Conservation (phyloP, 2,797 vertebrate genomes). For the Hydrolagus colliei region DNA sequence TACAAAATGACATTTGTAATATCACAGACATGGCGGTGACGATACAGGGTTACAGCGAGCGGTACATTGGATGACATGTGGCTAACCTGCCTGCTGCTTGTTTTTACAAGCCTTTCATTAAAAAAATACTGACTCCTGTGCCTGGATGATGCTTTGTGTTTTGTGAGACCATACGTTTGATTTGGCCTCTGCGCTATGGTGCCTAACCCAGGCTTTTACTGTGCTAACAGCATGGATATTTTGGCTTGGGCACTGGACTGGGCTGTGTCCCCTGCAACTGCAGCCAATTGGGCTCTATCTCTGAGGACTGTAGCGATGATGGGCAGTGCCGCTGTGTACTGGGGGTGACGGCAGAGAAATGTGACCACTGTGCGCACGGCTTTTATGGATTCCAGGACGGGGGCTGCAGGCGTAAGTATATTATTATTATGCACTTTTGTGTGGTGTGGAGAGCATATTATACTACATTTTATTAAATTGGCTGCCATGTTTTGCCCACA, state of each 20-base stretch:
- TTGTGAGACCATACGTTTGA: not conserved
- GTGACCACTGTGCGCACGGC: slow-evolving; percentile 69
- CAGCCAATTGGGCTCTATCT: slow-evolving; percentile 59
- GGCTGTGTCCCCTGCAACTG: slow-evolving; percentile 76
- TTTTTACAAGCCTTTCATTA: not conserved
- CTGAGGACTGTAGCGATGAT: slow-evolving; percentile 58
- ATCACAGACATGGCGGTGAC: no score
- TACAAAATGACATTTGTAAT: no score
- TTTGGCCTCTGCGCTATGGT: not conserved
- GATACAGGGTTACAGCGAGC: no score
- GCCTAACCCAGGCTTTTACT: not conserved
- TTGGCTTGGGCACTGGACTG: slow-evolving; percentile 57
- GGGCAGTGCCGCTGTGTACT: slow-evolving; percentile 69
- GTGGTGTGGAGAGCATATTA: slow-evolving; percentile 27
- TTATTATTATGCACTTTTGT: not conserved
- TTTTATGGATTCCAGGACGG: slow-evolving; percentile 61
- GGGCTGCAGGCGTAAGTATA: slow-evolving; percentile 72
- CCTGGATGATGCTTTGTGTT: not conserved
- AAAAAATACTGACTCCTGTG: not conserved
- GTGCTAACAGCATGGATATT: slow-evolving; percentile 63
- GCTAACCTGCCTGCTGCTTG: not conserved
- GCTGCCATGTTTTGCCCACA: no score
- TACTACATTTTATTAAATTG: not conserved
- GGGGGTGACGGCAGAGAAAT: slow-evolving; percentile 72
- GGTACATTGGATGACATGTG: no score